phyloP scores from a whole-genome alignment of 2,797 vertebrate genomes.

The Spinus olivaceus region DNA sequence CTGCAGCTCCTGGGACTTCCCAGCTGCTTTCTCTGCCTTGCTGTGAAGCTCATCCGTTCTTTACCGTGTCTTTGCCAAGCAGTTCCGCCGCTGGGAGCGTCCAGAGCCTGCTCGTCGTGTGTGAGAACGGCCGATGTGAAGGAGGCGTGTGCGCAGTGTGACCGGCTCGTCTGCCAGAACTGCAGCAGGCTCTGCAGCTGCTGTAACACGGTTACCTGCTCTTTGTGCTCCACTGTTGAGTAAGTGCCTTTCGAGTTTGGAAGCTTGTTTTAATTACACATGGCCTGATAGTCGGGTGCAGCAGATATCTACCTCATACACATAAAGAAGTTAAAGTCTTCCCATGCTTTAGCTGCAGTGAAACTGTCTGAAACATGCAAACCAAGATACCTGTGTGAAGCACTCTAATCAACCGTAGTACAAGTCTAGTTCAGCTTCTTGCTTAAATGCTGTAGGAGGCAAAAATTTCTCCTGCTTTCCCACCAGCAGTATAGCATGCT shows the following conservation, averaged over 20 bases:
- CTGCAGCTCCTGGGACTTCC: accelerated
- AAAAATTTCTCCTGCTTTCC: neutral
- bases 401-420: neutral
- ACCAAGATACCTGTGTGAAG: neutral
- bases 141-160: slow-evolving; percentile 66
- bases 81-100: neutral
- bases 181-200: slow-evolving; percentile 71
- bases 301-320: neutral
- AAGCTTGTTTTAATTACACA: neutral
- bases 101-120: slow-evolving; percentile 71
- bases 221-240: slow-evolving; percentile 69
- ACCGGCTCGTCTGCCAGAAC: slow-evolving; percentile 64
- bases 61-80: neutral
- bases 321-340: neutral
- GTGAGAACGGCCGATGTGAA: slow-evolving; percentile 62
- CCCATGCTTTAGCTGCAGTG: neutral
- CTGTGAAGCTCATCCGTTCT: neutral
- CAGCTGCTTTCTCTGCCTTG: neutral
- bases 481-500: neutral
- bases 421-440: neutral
- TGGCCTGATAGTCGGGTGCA: neutral
- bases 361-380: neutral
- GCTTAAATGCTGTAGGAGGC: neutral
- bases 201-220: slow-evolving; percentile 63
- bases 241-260: slow-evolving; percentile 57